Conservation (phyloP, 2,797 vertebrate species). For the Xerus rutilus region DNA sequence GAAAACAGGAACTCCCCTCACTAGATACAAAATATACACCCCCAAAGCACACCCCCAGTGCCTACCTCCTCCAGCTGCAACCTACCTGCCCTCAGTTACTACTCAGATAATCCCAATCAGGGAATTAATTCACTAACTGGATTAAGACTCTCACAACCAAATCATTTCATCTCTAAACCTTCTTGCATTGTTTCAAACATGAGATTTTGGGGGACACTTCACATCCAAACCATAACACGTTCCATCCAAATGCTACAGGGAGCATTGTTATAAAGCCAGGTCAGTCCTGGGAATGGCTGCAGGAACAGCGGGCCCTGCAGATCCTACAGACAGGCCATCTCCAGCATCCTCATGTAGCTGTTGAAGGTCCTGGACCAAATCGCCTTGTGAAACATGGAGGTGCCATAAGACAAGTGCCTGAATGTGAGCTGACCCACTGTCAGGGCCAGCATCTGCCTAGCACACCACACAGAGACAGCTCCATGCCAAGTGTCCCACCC, state of each 20-base stretch:
- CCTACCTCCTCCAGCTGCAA: too few relatives aligned
- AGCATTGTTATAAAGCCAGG: neutral
- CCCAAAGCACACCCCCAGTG: too few relatives aligned
- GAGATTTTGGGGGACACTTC: too few relatives aligned
- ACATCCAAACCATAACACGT: too few relatives aligned
- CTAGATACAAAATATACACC: too few relatives aligned
- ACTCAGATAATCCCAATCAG: too few relatives aligned
- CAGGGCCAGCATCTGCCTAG: neutral
- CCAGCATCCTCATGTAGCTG: neutral
- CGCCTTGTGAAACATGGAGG: neutral
- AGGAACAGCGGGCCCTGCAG: neutral
- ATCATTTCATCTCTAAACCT: too few relatives aligned
- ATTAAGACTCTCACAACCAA: too few relatives aligned
- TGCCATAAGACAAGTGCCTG: neutral
- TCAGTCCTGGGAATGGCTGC: rapidly evolving
- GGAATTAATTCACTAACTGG: too few relatives aligned
- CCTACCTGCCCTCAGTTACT: too few relatives aligned
- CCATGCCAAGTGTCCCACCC: neutral
- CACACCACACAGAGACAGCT: rapidly evolving
- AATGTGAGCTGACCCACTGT: neutral
- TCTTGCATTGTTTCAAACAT: too few relatives aligned
- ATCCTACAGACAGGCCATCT: neutral
- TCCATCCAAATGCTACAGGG: neutral
- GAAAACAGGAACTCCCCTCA: too few relatives aligned
- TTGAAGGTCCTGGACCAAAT: neutral